Conservation (phyloP, 2,888 invertebrate species). For the Lacanobia oleracea region DNA sequence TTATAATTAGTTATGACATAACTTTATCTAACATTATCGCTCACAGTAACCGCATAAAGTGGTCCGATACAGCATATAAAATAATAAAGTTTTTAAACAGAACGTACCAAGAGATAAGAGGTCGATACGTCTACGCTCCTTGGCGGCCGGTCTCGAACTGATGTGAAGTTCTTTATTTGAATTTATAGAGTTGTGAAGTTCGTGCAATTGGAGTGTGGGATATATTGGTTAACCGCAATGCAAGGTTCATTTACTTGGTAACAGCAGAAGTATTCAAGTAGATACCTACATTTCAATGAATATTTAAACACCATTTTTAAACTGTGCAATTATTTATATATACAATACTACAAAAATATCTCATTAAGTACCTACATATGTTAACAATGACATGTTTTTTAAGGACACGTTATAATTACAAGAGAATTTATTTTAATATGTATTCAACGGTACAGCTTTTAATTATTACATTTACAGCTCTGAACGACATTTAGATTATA, state of each 20-base stretch:
- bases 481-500: not conserved
- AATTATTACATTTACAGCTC: not conserved
- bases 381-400: conserved; percentile 1
- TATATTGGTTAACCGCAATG: conserved; percentile 25
- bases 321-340: conserved; percentile 5
- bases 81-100: conserved; percentile 41
- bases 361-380: too few species aligned
- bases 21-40: conserved; percentile 44
- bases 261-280: not conserved
- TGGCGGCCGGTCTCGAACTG: conserved; percentile 47
- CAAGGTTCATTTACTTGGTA: conserved; percentile 27
- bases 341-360: not conserved
- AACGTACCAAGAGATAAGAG: conserved; percentile 51
- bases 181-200: conserved; percentile 31
- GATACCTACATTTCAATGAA: not conserved
- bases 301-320: conserved; percentile 5
- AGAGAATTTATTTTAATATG: not conserved
- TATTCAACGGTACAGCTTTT: conserved; percentile 1
- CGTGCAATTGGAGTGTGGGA: conserved; percentile 11
- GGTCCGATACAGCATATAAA: conserved; percentile 35
- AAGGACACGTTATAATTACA: not conserved
- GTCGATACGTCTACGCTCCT: conserved; percentile 30
- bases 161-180: conserved; percentile 55
- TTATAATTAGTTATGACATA: conserved; percentile 11
- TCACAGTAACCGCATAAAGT: conserved; percentile 25